Evolutionary conservation across 2,113 vertebrate species (phyloP).

Genomic region (Ochotona princeps): DNA sequence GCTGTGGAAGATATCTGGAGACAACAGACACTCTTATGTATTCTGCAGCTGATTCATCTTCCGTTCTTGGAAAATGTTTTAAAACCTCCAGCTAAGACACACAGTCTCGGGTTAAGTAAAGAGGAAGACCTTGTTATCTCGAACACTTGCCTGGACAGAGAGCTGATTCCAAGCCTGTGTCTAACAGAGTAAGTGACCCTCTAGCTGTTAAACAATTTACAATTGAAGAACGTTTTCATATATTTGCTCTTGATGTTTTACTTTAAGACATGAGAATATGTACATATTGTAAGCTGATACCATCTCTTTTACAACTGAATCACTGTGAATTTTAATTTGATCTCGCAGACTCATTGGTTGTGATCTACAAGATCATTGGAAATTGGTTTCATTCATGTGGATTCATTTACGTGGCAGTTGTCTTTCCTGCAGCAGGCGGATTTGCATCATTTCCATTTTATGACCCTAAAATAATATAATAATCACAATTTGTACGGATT

Average conservation of each 20-base stretch:
- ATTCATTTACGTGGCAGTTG: not conserved
- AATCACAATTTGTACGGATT: not conserved
- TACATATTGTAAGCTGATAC: not conserved
- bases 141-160: conserved; percentile 91
- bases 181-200: conserved; percentile 86
- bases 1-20: conserved; percentile 91
- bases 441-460: not conserved
- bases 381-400: not conserved
- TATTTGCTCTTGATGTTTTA: conserved; percentile 4
- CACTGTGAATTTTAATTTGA: conserved; percentile 21
- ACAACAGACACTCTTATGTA: conserved; percentile 89
- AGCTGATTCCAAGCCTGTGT: conserved; percentile 85
- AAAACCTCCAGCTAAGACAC: conserved; percentile 84
- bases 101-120: conserved; percentile 77
- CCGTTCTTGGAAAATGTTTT: conserved; percentile 90
- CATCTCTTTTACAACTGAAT: conserved; percentile 28
- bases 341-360: not conserved
- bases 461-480: not conserved
- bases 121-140: conserved; percentile 90
- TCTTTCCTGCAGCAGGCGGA: not conserved
- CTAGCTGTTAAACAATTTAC: conserved; percentile 53
- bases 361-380: not conserved
- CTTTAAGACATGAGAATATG: not conserved
- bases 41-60: conserved; percentile 91
- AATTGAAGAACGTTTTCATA: not conserved